A percentile compares a stretch with the other conserved stretches of the same genome.
These are phyloP conservation scores for Dolichotis patagonum DNA, from an alignment of 2,113 vertebrate species.

Conservation along the genomic window DNA sequence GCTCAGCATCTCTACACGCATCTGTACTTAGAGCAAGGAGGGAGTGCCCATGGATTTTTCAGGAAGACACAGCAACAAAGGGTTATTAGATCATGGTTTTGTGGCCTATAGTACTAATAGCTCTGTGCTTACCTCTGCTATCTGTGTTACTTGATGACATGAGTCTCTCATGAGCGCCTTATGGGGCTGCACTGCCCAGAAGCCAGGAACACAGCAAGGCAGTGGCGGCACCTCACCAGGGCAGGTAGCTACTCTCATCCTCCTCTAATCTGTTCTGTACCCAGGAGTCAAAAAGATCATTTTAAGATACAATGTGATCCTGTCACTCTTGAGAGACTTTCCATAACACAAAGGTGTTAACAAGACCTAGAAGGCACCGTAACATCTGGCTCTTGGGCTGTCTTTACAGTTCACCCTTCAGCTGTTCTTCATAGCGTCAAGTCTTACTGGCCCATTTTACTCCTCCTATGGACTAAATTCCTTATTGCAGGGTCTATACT, in stretches of 20 bases:
- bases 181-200: not conserved
- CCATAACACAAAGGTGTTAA: not conserved
- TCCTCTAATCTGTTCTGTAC: not conserved
- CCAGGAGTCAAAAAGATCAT: not conserved
- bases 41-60: not conserved
- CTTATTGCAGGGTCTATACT: not conserved
- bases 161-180: not conserved
- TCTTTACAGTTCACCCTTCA: not conserved
- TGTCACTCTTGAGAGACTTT: constrained; percentile 22
- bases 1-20: not conserved
- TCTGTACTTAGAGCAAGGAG: not conserved
- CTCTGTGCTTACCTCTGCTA: not conserved
- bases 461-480: not conserved
- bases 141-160: not conserved
- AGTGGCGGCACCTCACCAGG: not conserved
- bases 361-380: not conserved
- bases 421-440: not conserved
- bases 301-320: constrained; percentile 17
- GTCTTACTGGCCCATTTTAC: not conserved
- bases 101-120: not conserved
- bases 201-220: not conserved
- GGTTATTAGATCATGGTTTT: not conserved
- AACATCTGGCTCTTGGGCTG: not conserved
- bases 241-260: not conserved
- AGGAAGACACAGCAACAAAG: not conserved